Evolutionary conservation across 1,140 invertebrate species (phyloP).

Genomic region (Pantala flavescens): DNA sequence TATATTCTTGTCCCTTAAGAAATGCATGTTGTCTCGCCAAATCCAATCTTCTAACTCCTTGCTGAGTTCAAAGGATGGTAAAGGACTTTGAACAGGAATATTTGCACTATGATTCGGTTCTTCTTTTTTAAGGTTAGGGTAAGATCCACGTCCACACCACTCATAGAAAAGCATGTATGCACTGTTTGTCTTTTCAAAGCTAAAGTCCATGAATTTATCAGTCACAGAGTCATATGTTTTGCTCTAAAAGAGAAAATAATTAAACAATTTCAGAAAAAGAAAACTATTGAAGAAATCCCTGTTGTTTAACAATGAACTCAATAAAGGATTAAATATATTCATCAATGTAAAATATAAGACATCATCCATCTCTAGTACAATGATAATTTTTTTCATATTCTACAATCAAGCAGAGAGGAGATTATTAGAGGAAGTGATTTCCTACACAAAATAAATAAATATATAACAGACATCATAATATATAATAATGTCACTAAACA

Average conservation of each 20-base stretch:
- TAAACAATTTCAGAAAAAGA: neutral
- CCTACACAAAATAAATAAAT: too few relatives aligned
- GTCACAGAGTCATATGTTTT: slow-evolving; percentile 93
- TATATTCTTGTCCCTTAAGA: slow-evolving; percentile 88
- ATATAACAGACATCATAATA: too few relatives aligned
- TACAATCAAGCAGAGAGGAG: too few relatives aligned
- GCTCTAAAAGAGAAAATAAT: slow-evolving; percentile 49
- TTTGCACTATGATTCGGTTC: slow-evolving; percentile 1
- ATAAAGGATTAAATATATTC: slow-evolving; percentile 19
- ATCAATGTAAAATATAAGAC: neutral
- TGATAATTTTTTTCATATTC: too few relatives aligned
- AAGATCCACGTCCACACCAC: slow-evolving; percentile 36
- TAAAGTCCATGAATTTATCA: slow-evolving; percentile 94
- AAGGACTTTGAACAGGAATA: slow-evolving; percentile 17
- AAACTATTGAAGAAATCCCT: slow-evolving; percentile 18
- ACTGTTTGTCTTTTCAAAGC: slow-evolving; percentile 94
- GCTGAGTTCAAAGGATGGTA: slow-evolving; percentile 47
- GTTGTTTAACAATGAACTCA: slow-evolving; percentile 17
- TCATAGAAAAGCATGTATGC: slow-evolving; percentile 97
- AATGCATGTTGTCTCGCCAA: slow-evolving; percentile 92
- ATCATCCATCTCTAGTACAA: too few relatives aligned
- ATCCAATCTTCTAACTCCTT: slow-evolving; percentile 82
- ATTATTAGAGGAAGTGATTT: too few relatives aligned
- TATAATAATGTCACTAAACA: too few relatives aligned
- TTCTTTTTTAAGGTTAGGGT: slow-evolving; percentile 21